Base-by-base conservation (phyloP, 2,888 invertebrate species). In the Ischnura elegans region DNA sequence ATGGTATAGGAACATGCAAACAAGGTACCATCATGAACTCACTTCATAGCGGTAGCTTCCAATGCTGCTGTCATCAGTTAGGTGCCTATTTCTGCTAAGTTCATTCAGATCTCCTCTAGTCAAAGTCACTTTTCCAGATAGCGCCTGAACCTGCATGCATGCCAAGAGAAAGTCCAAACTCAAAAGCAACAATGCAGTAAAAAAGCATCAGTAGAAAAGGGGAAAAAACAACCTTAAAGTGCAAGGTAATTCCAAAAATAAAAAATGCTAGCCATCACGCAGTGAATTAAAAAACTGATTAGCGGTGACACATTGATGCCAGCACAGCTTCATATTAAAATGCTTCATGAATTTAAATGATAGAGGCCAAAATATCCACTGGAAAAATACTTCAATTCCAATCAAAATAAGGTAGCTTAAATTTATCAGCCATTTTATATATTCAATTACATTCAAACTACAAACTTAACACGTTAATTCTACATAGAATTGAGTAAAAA, bases 21-120 rank as follows among this genome's bases (percentile, higher is more conserved):
- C 66, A 93, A 90, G 94, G 94, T 76, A 94, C 93, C 55, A 94
- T 94, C 94, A 51, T 87, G 66, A 90, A 95, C 95, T 94, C 96
- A 97, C 97, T 97, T 97, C 97, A 95, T 97, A 97, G 95, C 97
- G 97, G 95, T 97, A 97, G 96, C 97, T 97, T 95, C 97, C 97
- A 94, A 97, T 96, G 94, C 97, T 97, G 94, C 97, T 97, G 95
- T 97, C 97, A 95, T 97, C 97, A 0, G 97, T 97, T 95, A 97
- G 97, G 94, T 97, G 97, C 93, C 97, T 96, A 94, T 96, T 97
- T 94, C 97, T 96, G 84, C 96, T 95, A 94, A 95, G 94, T 95
- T 96, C 96, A 94, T 95, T 95, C 95, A 95, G 95, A 95, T 95
- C 95, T 94, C 96, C 96, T 95, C 96, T 95, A 94, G 95, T 95